Percentiles rank a stretch among this genome's conserved stretches.
These are phyloP conservation scores for Gopherus flavomarginatus DNA, from an alignment of 2,113 vertebrate species.

Conservation along the genomic window DNA sequence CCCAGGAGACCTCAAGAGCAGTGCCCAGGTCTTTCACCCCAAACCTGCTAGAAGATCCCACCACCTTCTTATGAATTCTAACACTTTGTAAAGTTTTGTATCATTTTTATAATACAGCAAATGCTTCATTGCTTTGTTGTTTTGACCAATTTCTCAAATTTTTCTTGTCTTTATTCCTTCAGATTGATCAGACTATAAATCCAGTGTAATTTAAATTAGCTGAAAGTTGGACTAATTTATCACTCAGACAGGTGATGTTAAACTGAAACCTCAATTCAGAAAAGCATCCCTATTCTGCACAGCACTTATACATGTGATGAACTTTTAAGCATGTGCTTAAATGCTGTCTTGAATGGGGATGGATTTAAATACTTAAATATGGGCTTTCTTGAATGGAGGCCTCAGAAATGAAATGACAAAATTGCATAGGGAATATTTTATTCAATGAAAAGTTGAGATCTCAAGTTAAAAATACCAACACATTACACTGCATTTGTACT, in stretches of 20 bases:
- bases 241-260: neutral
- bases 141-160: neutral
- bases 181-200: neutral
- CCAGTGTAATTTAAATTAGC: neutral
- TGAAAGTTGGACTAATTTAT: neutral
- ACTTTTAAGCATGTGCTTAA: neutral
- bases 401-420: neutral
- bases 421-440: neutral
- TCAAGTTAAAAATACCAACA: neutral
- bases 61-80: accelerated
- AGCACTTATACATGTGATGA: neutral
- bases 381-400: neutral
- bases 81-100: neutral
- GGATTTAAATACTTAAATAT: neutral
- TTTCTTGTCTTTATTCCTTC: neutral
- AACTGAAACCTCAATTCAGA: neutral
- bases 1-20: neutral
- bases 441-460: neutral
- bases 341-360: neutral
- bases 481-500: neutral
- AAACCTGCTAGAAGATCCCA: neutral
- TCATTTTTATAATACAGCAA: neutral
- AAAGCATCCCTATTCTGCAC: neutral
- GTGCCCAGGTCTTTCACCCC: neutral
- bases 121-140: neutral